Conservation (phyloP, 1,140 invertebrate genomes). For the Branchinecta lynchi region DNA sequence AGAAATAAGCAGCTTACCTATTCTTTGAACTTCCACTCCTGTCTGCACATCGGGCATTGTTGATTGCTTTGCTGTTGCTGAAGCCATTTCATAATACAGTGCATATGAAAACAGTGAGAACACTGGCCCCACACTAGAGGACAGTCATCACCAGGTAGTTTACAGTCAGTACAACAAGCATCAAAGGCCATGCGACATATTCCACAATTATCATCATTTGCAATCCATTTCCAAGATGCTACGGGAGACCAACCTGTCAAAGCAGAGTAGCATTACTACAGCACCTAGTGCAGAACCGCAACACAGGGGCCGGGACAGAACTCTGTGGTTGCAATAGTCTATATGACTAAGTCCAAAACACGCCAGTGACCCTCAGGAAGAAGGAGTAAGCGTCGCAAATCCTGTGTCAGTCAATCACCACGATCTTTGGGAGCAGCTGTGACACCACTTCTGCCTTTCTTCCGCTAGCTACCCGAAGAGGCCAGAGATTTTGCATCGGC, state of each 20-base stretch:
- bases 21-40: constrained; percentile 96
- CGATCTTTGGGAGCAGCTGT: no score
- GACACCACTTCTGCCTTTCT: no score
- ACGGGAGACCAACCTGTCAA: constrained; percentile 76
- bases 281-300: no score
- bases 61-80: constrained; percentile 88
- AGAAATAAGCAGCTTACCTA: constrained; percentile 26
- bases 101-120: constrained; percentile 98
- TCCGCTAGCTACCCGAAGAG: no score
- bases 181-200: constrained; percentile 99
- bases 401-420: no score
- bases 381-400: no score
- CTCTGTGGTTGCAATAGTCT: no score
- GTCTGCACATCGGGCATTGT: constrained; percentile 96
- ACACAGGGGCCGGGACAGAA: no score
- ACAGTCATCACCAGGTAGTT: constrained; percentile 94
- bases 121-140: constrained; percentile 97
- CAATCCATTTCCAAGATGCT: constrained; percentile 95
- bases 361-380: no score
- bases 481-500: no score
- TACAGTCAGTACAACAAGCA: constrained; percentile 95
- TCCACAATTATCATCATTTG: constrained; percentile 97
- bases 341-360: no score
- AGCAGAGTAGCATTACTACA: no score
- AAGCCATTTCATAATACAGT: constrained; percentile 99